These are phyloP conservation scores for Heterotis niloticus DNA, from an alignment of 2,113 vertebrate species.

Conservation along the genomic window DNA sequence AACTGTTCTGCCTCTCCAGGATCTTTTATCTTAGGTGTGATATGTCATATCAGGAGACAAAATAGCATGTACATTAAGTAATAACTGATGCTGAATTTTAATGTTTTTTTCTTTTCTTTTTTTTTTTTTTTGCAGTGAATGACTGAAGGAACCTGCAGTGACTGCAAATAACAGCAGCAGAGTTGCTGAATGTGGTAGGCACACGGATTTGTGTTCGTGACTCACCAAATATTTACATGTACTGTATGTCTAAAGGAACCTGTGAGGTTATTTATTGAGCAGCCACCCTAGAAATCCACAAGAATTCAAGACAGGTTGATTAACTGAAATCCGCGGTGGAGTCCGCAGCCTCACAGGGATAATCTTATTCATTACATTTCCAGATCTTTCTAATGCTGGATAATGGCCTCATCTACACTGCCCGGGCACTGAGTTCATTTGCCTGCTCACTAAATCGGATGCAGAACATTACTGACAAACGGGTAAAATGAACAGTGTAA, in stretches of 20 bases:
- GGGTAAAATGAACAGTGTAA: neutral
- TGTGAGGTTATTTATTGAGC: constrained; percentile 13
- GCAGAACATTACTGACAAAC: neutral
- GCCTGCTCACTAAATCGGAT: neutral
- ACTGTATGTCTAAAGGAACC: neutral
- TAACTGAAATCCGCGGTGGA: constrained; percentile 29
- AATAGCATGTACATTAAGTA: too few relatives aligned
- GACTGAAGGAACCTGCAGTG: neutral
- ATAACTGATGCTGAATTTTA: neutral
- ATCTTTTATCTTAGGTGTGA: too few relatives aligned
- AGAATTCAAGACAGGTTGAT: constrained; percentile 31
- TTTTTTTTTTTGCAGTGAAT: neutral
- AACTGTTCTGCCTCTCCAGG: too few relatives aligned
- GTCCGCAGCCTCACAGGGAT: constrained; percentile 25
- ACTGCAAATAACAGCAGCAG: neutral
- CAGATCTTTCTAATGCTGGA: constrained; percentile 20
- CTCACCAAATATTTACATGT: neutral
- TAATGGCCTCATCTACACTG: constrained; percentile 30
- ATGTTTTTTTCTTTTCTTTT: neutral
- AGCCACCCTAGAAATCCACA: constrained; percentile 18
- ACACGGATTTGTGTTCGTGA: neutral
- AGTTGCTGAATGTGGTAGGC: neutral
- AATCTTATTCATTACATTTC: constrained; percentile 31
- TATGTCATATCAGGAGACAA: too few relatives aligned
- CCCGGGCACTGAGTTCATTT: neutral